Conservation (phyloP, 2,797 vertebrate genomes). For the Echeneis naucrates region DNA sequence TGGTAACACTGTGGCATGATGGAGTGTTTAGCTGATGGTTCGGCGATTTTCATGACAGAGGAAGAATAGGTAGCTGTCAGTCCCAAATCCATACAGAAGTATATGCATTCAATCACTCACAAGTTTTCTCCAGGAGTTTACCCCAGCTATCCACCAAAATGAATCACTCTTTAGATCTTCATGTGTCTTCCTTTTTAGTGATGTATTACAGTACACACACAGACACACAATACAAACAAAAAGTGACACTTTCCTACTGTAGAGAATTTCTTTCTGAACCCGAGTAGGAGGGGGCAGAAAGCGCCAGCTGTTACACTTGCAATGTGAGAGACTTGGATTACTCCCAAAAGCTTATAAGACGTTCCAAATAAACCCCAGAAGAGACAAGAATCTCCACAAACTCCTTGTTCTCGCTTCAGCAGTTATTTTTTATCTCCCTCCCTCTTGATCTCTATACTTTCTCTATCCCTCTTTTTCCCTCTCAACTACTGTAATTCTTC, state of each 20-base stretch:
- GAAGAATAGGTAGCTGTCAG: conserved; percentile 13
- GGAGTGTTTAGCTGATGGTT: not conserved
- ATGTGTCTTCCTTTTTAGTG: not conserved
- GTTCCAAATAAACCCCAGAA: conserved; percentile 21
- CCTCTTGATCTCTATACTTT: conserved; percentile 6
- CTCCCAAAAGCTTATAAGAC: not conserved
- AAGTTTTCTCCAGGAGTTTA: not conserved
- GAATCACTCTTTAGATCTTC: not conserved
- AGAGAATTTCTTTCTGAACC: not conserved
- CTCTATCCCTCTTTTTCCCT: conserved; percentile 11
- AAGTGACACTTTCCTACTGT: not conserved
- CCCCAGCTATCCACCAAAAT: not conserved
- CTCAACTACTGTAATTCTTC: conserved; percentile 26
- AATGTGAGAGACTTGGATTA: not conserved
- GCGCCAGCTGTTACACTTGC: not conserved
- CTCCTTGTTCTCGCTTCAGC: not conserved
- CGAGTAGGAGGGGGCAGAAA: not conserved
- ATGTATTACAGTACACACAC: not conserved
- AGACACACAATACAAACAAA: not conserved
- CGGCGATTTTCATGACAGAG: conserved; percentile 14
- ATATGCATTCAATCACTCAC: not conserved
- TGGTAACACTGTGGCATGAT: conserved; percentile 8
- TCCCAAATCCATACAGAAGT: not conserved
- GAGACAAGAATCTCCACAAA: conserved; percentile 17
- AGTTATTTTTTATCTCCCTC: conserved; percentile 20